Evolutionary conservation across 2,797 vertebrate species (phyloP).

Genomic region (Aulostomus chinensis): DNA sequence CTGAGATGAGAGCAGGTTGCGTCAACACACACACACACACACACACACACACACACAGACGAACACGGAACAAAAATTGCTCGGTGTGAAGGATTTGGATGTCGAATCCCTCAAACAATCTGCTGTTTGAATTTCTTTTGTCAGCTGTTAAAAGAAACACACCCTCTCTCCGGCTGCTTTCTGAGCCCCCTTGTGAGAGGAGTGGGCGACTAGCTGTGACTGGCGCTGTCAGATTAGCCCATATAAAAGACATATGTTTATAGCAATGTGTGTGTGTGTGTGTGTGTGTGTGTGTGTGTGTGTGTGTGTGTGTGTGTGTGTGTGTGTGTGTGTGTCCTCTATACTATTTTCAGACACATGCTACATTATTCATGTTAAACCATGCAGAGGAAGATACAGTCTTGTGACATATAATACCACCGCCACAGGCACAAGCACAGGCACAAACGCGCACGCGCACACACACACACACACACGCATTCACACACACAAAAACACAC

Average conservation of each 20-base stretch:
- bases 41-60: no score
- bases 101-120: conserved; percentile 66
- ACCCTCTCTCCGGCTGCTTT: conserved; percentile 19
- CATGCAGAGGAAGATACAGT: conserved; percentile 38
- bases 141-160: conserved; percentile 46
- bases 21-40: no score
- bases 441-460: conserved; percentile 12
- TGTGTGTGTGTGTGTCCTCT: conserved; percentile 25
- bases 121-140: conserved; percentile 57
- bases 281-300: conserved; percentile 16
- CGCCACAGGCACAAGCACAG: conserved; percentile 30
- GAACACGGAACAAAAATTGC: conserved; percentile 1
- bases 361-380: conserved; percentile 65
- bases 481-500: background rate
- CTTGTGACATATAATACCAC: conserved; percentile 35
- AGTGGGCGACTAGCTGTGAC: conserved; percentile 67
- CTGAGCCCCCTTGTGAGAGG: conserved; percentile 48
- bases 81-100: conserved; percentile 43
- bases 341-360: conserved; percentile 59
- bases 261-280: conserved; percentile 12
- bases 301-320: conserved; percentile 20
- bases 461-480: conserved; percentile 9
- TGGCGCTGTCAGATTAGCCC: conserved; percentile 65
- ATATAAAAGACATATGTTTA: conserved; percentile 62
- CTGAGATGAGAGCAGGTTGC: no score